These are phyloP conservation scores for Drosophila sturtevanti DNA, from an alignment of 1,140 invertebrate genomes.

Conservation along the genomic window DNA sequence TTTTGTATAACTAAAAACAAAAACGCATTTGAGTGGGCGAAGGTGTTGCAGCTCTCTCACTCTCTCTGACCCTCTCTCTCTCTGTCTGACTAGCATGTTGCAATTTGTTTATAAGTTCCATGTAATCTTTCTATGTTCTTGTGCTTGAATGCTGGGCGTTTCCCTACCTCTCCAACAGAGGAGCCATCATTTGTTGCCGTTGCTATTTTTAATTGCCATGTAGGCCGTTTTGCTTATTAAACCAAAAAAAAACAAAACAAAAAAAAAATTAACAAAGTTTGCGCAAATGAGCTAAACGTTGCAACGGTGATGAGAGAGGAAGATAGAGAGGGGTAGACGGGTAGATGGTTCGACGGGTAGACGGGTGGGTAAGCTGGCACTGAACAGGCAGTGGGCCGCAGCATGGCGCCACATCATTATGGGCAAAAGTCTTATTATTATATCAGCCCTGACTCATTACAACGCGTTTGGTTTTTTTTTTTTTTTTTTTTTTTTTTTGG, in stretches of 20 bases:
- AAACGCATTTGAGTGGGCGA: constrained; percentile 65
- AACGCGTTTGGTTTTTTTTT: constrained; percentile 28
- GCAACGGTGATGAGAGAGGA: background rate
- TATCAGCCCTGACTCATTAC: constrained; percentile 52
- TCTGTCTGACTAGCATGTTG: constrained; percentile 46
- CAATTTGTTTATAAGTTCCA: constrained; percentile 47
- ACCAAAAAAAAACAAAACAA: constrained; percentile 8
- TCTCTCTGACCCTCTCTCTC: background rate
- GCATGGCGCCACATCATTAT: constrained; percentile 67
- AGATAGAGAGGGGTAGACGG: background rate
- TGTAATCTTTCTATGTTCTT: constrained; percentile 43
- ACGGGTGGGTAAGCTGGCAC: background rate
- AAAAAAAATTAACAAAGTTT: constrained; percentile 33
- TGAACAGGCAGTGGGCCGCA: constrained; percentile 46
- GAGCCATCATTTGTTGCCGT: constrained; percentile 5
- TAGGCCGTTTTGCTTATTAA: constrained; percentile 77
- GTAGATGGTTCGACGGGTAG: too few relatives aligned
- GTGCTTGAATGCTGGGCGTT: constrained; percentile 27
- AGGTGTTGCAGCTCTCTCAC: constrained; percentile 37
- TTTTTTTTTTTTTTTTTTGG: constrained; percentile 30
- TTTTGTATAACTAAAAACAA: constrained; percentile 21
- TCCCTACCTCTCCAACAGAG: background rate
- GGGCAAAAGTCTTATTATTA: constrained; percentile 28
- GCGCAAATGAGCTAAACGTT: constrained; percentile 43
- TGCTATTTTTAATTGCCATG: constrained; percentile 65